phyloP scores from a whole-genome alignment of 2,797 vertebrate species.

The Erpetoichthys calabaricus region DNA sequence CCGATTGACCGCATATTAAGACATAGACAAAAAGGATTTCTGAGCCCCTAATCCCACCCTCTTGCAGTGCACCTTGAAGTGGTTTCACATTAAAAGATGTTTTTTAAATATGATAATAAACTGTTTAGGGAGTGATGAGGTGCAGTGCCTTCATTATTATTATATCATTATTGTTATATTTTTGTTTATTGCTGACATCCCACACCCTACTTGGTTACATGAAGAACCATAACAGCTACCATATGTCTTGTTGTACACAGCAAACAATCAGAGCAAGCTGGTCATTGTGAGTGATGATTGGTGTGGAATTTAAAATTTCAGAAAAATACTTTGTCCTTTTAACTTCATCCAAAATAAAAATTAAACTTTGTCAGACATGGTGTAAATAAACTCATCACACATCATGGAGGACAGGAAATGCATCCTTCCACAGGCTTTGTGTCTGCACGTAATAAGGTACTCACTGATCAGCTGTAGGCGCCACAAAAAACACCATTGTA shows the following conservation, averaged over 20 bases:
- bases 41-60: too few relatives aligned
- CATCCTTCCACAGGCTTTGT: background rate
- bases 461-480: slow-evolving; percentile 2
- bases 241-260: slow-evolving; percentile 1
- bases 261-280: slow-evolving; percentile 1
- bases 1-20: too few relatives aligned
- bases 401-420: slow-evolving; percentile 1
- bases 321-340: slow-evolving; percentile 2
- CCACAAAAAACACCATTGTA: background rate
- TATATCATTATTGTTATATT: too few relatives aligned
- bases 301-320: slow-evolving; percentile 1
- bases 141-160: too few relatives aligned
- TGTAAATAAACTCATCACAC: slow-evolving; percentile 1
- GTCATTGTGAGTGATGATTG: background rate
- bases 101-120: too few relatives aligned
- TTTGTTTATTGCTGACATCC: too few relatives aligned
- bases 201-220: too few relatives aligned
- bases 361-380: slow-evolving; percentile 1
- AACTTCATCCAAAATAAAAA: background rate
- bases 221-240: too few relatives aligned
- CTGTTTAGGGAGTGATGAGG: too few relatives aligned
- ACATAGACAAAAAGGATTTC: too few relatives aligned
- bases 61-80: too few relatives aligned
- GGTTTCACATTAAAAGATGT: too few relatives aligned
- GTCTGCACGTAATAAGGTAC: background rate